Conservation (phyloP, 2,888 invertebrate species). For the Odontothrips loti region DNA sequence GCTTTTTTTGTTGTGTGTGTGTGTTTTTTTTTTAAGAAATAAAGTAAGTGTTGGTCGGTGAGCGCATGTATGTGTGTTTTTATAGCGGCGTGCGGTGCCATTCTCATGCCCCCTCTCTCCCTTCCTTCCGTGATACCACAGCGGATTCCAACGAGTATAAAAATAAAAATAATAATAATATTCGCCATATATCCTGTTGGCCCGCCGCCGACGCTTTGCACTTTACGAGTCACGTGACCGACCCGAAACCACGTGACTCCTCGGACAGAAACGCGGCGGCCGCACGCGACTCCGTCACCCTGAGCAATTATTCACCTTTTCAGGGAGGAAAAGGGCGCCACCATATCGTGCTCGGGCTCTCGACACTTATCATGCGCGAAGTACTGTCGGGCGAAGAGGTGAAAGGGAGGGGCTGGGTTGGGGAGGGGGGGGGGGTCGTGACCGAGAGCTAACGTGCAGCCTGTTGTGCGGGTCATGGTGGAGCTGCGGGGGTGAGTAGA, state of each 20-base stretch:
- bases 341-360: background rate
- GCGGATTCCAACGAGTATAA: background rate
- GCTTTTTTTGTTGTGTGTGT: background rate
- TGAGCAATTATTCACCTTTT: conserved; percentile 3
- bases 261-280: background rate
- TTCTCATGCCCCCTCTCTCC: background rate
- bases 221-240: too few species aligned
- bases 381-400: background rate
- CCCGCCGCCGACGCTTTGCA: background rate
- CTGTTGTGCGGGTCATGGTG: background rate
- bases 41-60: background rate
- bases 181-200: background rate
- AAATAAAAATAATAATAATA: background rate
- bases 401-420: too few species aligned
- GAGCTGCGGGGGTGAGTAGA: background rate
- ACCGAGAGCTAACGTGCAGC: background rate
- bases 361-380: conserved; percentile 8
- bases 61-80: background rate
- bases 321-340: background rate
- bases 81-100: background rate
- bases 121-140: background rate
- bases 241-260: too few species aligned
- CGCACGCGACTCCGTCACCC: background rate
- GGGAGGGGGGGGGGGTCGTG: background rate
- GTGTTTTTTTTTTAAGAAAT: background rate